phyloP scores from a whole-genome alignment of 1,140 invertebrate genomes.

The Cyclargus thomasi region DNA sequence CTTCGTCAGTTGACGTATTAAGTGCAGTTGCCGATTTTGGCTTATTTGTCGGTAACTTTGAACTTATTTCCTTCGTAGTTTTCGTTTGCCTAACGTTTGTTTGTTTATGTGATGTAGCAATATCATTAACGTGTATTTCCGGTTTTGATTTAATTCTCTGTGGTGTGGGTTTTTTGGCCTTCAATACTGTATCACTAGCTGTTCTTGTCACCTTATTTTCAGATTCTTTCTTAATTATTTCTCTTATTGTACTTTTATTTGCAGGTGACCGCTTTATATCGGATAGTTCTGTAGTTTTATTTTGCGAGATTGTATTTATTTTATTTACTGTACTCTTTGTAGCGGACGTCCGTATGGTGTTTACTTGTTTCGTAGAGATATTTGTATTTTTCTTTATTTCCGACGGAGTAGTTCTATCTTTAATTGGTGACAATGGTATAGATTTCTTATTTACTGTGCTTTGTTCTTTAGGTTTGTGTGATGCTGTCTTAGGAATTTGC shows the following conservation, averaged over 20 bases:
- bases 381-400: constrained; percentile 49
- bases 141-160: constrained; percentile 66
- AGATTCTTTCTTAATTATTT: constrained; percentile 52
- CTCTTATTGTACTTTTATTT: constrained; percentile 41
- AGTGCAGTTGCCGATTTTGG: constrained; percentile 65
- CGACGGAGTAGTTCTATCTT: constrained; percentile 41
- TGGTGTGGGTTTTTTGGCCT: constrained; percentile 60
- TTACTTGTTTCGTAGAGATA: constrained; percentile 43
- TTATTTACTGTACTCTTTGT: constrained; percentile 34
- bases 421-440: constrained; percentile 38
- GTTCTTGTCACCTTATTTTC: constrained; percentile 74
- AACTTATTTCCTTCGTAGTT: constrained; percentile 50
- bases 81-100: constrained; percentile 40
- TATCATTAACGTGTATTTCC: constrained; percentile 64
- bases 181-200: constrained; percentile 75
- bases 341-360: constrained; percentile 35
- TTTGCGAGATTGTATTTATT: constrained; percentile 26
- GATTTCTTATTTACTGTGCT: constrained; percentile 36
- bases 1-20: constrained; percentile 61
- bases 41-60: constrained; percentile 59
- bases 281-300: constrained; percentile 24
- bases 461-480: constrained; percentile 45
- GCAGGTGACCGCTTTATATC: constrained; percentile 39
- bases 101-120: constrained; percentile 36
- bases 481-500: constrained; percentile 42